These are phyloP conservation scores for Lycaena phlaeas DNA, from an alignment of 2,888 invertebrate species.

Conservation along the genomic window DNA sequence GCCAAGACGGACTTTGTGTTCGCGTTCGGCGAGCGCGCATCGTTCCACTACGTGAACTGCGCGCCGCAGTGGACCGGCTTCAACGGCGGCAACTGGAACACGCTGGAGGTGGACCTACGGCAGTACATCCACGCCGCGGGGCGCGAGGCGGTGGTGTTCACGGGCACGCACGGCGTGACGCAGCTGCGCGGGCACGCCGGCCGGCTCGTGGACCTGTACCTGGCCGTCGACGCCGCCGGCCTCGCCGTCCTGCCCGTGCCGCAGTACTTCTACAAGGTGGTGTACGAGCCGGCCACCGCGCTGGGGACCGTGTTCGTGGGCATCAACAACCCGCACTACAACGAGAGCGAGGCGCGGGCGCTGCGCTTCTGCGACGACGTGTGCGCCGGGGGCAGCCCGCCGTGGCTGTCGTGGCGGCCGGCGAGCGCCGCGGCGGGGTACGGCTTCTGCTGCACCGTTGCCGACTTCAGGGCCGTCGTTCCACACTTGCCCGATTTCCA, in stretches of 20 bases:
- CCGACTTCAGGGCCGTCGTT: constrained; percentile 64
- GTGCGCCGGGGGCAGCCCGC: constrained; percentile 58
- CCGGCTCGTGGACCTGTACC: constrained; percentile 42
- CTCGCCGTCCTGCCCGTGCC: constrained; percentile 59
- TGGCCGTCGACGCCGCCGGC: constrained; percentile 44
- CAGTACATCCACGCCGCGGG: constrained; percentile 40
- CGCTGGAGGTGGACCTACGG: constrained; percentile 59
- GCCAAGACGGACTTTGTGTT: constrained; percentile 78
- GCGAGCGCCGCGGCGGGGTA: constrained; percentile 62
- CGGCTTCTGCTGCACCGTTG: constrained; percentile 74
- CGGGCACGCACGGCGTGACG: constrained; percentile 74
- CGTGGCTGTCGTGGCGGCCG: constrained; percentile 74
- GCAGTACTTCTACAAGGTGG: constrained; percentile 63
- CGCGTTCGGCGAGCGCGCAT: constrained; percentile 72
- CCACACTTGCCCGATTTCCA: constrained; percentile 65
- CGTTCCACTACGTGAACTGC: constrained; percentile 78
- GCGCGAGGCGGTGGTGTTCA: constrained; percentile 63
- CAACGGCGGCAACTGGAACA: constrained; percentile 75
- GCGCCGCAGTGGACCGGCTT: constrained; percentile 80
- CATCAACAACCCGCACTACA: constrained; percentile 75
- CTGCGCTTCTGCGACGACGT: constrained; percentile 63
- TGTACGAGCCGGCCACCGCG: constrained; percentile 61
- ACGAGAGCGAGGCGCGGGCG: constrained; percentile 30
- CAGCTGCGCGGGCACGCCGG: constrained; percentile 58
- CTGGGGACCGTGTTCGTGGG: constrained; percentile 74